Conservation (phyloP, 2,797 vertebrate species). For the Rhinatrema bivittatum region DNA sequence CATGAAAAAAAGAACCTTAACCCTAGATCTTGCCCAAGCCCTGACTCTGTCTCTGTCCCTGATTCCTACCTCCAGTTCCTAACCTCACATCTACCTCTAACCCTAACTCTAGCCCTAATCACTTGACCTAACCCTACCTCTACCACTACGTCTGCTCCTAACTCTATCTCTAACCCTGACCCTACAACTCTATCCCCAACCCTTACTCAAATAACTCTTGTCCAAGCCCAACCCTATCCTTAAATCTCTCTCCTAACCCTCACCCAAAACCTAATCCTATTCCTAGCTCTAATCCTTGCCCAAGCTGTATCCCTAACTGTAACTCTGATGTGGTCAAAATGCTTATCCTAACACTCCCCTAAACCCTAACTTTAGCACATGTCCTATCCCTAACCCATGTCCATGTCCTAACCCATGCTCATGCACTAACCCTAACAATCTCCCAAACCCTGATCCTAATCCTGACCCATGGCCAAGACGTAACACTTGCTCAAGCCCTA, state of each 20-base stretch:
- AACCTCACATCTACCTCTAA: conserved; percentile 2
- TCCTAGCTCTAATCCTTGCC: neutral
- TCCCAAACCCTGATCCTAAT: neutral
- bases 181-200: conserved; percentile 6
- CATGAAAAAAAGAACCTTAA: too few relatives aligned
- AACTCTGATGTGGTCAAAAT: neutral
- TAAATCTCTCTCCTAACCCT: neutral
- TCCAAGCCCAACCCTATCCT: conserved; percentile 1
- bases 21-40: neutral
- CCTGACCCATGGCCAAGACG: neutral
- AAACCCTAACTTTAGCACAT: neutral
- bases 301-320: neutral
- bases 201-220: neutral
- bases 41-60: conserved; percentile 1
- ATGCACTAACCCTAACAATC: neutral
- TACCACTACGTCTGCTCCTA: conserved; percentile 1
- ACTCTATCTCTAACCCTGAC: conserved; percentile 1
- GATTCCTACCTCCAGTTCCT: neutral
- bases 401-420: neutral
- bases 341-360: neutral
- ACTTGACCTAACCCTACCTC: neutral
- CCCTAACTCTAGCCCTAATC: too few relatives aligned
- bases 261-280: neutral
- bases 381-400: neutral
- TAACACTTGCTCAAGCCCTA: neutral